Evolutionary conservation across 2,113 vertebrate species (phyloP).

Genomic region (Pelecanus crispus): DNA sequence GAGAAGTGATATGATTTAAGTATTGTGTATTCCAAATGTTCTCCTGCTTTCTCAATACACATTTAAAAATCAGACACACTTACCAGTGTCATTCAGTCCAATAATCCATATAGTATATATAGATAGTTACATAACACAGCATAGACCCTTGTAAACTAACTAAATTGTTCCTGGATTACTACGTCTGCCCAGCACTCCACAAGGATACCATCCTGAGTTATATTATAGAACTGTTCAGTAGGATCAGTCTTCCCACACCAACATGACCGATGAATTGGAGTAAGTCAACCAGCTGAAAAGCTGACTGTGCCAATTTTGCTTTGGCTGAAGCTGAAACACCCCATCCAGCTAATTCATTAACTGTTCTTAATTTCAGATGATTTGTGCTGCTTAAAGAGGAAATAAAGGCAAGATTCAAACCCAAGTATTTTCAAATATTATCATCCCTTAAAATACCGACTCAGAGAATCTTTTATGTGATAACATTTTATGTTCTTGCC

Average conservation of each 20-base stretch:
- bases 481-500: constrained; percentile 61
- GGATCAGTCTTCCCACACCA: neutral
- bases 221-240: neutral
- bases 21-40: neutral
- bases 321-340: neutral
- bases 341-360: neutral
- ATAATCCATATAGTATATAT: neutral
- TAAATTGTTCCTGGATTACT: neutral
- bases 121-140: neutral
- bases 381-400: neutral
- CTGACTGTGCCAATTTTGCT: neutral
- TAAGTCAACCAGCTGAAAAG: neutral
- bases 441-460: neutral
- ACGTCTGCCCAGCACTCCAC: neutral
- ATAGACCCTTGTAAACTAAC: neutral
- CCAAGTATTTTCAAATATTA: neutral
- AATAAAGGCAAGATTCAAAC: neutral
- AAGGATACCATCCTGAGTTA: neutral
- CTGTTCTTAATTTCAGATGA: neutral
- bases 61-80: neutral
- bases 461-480: neutral
- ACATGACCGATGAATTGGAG: neutral
- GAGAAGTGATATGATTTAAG: neutral
- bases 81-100: neutral
- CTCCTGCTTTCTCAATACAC: neutral